Evolutionary conservation across 2,113 vertebrate species (phyloP), one percentile per base, ranked within the genome.

Genomic region (Melanostigma gelatinosum): DNA sequence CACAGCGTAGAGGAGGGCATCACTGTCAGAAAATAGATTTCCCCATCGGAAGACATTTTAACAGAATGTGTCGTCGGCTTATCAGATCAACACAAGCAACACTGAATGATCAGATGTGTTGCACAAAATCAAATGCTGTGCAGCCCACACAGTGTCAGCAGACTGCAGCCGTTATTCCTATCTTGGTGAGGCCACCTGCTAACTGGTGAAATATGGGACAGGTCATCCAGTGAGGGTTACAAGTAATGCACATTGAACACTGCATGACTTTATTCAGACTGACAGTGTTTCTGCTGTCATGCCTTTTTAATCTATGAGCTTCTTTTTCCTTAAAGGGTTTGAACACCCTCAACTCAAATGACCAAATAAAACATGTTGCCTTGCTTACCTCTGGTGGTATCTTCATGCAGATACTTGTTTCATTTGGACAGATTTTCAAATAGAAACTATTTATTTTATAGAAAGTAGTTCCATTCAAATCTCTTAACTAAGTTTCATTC

Each of bases 201-300:
- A 78, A 77, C 18, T 80, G 57, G 48, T 77, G 79, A 77, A 73
- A 87, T 87, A 79, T 79, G 68, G 84, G 62, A 71, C 83, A 69
- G 83, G 77, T 86, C 83, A 76, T 68, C 29, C 72, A 70, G 44
- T 55, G 66, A 65, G 70, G 13, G 8, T 24, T 60, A 61, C 52
- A 70, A 54, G 50, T 77, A 83, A 84, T 83, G 71, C 61, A 81
- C 50, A 58, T 58, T 2, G 34, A 11, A 73, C 57, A 71, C 34
- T 64, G 54, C 24, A 71, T 75, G 65, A 46, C 29, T 82, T 85
- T 46, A 91, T 84, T 69, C 12, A 61, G 75, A 52, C 42, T 78
- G 79, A 79, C 77, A 85, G 71, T 58, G 38, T 54, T 40, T 66
- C 40, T 70, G 40, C 60, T 62, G 0, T 40, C 70, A 68, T 85